Evolutionary conservation across 2,888 invertebrate species (phyloP).

Genomic region (Eupithecia insigniata): DNA sequence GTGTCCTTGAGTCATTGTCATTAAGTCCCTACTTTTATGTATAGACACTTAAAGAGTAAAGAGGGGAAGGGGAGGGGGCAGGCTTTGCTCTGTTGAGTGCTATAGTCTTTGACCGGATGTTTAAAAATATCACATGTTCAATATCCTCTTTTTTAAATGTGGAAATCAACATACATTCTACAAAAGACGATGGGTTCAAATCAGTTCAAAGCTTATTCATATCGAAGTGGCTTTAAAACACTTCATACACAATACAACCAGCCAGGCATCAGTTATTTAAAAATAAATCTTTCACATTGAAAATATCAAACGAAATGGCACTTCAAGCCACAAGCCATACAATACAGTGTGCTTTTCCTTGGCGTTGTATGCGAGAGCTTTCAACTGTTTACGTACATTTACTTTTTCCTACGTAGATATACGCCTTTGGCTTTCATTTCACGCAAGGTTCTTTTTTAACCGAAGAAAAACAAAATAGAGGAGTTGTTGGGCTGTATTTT

Average conservation of each 20-base stretch:
- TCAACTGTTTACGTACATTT: not conserved
- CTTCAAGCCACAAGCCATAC: conserved; percentile 16
- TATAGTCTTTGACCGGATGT: not conserved
- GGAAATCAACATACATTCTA: not conserved
- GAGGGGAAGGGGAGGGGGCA: no score
- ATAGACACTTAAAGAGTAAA: no score
- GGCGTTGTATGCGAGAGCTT: not conserved
- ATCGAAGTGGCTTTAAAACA: not conserved
- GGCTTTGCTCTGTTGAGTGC: no score
- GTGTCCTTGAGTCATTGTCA: no score
- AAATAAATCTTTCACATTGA: conserved; percentile 12
- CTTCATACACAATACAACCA: not conserved
- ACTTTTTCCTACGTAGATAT: not conserved
- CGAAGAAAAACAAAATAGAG: no score
- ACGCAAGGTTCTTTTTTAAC: not conserved
- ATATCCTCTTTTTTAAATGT: not conserved
- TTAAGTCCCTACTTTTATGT: no score
- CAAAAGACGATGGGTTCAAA: not conserved
- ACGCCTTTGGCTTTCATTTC: not conserved
- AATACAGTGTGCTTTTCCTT: not conserved
- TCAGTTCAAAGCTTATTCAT: not conserved
- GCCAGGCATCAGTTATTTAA: not conserved
- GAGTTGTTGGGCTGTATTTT: no score
- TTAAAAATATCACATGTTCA: not conserved
- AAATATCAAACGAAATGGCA: conserved; percentile 15